Base-by-base conservation (phyloP, 2,797 vertebrate species). In the Erpetoichthys calabaricus region DNA sequence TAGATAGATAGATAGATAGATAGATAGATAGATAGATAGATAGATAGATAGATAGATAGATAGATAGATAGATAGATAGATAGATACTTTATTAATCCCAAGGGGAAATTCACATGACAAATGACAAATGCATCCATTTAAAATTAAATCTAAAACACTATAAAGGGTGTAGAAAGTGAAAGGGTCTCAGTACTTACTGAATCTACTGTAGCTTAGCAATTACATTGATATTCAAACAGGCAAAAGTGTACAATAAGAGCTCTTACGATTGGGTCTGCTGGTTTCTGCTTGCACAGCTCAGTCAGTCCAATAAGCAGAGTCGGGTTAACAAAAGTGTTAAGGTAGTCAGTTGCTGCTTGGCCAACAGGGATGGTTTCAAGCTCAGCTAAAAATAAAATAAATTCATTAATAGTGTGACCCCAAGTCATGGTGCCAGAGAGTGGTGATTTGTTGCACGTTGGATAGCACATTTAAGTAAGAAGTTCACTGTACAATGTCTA, bases 221-320 rank as follows among this genome's bases (percentile, higher is more conserved):
- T 6, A 7, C 42, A 54, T 54, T 54, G 8, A 5, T 10, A 3
- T 3, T 42, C 53, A n/a, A 41, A 4, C 5, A n/a, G 8, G 44
- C 42, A n/a, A 42, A 6, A 42, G 42, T n/a, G n/a, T n/a, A n/a
- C n/a, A n/a, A n/a, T n/a, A n/a, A 63, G 3, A 47, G 55, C 60
- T 87, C 92, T 45, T 79, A 98, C 95, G 65, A 83, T 80, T 6
- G 93, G 92, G 60, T 92, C 87, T 44, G 65, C 68, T 57, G 96
- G 92, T 74, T 96, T 98, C 64, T 79, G 76, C 56, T 88, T 96
- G 75, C 91, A 96, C 68, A 99, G 83, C 2, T 91, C 86, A 2
- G 86, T 91, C 57, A 99, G 91, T 70, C 93, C 96, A 4, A 62
- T 65, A 3, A 93, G 73, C 56, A 99, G 75, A 0, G 86, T 90